These are phyloP conservation scores for Petromus typicus DNA, from an alignment of 2,113 vertebrate genomes.

Conservation along the genomic window DNA sequence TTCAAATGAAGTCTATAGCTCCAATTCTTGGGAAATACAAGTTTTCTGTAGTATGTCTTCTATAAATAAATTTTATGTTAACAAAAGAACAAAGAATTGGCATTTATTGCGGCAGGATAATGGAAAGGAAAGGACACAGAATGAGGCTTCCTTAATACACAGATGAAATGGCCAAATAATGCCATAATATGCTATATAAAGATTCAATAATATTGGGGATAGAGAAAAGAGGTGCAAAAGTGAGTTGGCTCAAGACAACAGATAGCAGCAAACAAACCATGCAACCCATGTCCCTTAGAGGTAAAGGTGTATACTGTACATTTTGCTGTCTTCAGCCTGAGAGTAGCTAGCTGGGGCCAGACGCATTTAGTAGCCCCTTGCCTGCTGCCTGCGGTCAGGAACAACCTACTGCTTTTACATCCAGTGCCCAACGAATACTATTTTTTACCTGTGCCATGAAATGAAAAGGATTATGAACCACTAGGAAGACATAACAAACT, in stretches of 20 bases:
- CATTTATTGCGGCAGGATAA: slow-evolving; percentile 1
- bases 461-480: not conserved
- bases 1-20: not conserved
- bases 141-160: slow-evolving; percentile 5
- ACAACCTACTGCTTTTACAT: not conserved
- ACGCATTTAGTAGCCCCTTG: not conserved
- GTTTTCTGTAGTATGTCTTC: slow-evolving; percentile 20
- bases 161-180: slow-evolving; percentile 4
- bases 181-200: not conserved
- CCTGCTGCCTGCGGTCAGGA: not conserved
- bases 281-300: not conserved
- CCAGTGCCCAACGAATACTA: not conserved
- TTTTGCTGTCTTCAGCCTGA: not conserved
- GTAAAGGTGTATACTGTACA: not conserved
- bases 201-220: not conserved
- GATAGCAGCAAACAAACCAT: not conserved
- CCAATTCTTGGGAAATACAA: not conserved
- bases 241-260: not conserved
- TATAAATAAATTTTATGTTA: slow-evolving; percentile 38
- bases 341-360: not conserved
- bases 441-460: not conserved
- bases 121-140: not conserved
- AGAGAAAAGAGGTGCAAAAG: not conserved
- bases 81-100: not conserved
- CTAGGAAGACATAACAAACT: not conserved